A percentile compares a stretch with the other conserved stretches of the same genome.
Conservation (phyloP, 2,888 invertebrate species). For the Ommatoiulus sabulosus region DNA sequence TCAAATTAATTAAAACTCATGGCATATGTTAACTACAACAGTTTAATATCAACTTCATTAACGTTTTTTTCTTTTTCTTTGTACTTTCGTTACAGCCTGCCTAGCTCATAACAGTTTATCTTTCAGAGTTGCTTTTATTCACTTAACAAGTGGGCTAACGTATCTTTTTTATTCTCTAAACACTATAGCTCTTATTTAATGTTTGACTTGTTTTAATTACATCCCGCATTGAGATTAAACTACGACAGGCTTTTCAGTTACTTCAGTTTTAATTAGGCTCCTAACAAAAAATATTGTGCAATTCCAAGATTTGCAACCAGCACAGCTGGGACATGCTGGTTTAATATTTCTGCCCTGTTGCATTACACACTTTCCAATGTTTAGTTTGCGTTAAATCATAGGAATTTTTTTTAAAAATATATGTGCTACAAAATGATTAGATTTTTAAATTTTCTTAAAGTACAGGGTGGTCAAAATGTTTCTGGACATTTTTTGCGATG, state of each 20-base stretch:
- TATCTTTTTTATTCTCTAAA: background rate
- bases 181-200: background rate
- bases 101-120: background rate
- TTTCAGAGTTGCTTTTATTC: background rate
- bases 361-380: no score
- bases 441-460: no score
- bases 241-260: background rate
- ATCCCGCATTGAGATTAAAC: background rate
- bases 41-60: background rate
- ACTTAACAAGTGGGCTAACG: background rate
- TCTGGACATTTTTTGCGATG: no score
- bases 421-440: no score
- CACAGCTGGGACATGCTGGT: background rate
- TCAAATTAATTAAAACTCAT: background rate
- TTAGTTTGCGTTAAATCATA: no score
- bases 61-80: background rate
- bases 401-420: no score
- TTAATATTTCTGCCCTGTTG: background rate
- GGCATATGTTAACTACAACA: background rate
- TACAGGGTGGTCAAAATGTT: no score
- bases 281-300: background rate
- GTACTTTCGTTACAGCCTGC: background rate
- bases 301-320: background rate
- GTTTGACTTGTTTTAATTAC: background rate
- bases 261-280: background rate